A percentile compares a stretch with the other conserved stretches of the same genome.
Evolutionary conservation across 2,888 invertebrate genomes (phyloP).

Genomic region (Idaea aversata): DNA sequence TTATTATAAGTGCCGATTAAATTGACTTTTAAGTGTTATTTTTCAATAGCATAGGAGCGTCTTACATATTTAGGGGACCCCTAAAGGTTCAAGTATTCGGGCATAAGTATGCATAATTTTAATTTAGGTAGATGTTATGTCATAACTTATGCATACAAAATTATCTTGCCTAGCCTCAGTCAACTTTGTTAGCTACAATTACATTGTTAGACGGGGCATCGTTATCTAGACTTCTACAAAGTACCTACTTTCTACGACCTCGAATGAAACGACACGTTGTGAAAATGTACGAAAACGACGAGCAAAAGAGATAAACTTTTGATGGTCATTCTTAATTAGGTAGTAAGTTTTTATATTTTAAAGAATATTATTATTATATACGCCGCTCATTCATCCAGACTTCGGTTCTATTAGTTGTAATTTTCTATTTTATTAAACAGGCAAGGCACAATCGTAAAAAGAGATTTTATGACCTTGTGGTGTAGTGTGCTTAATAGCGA

Average conservation of each 20-base stretch:
- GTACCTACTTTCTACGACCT: not conserved
- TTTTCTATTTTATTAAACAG: not conserved
- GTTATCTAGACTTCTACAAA: slow-evolving; percentile 2
- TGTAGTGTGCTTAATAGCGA: no score
- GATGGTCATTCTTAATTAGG: not conserved
- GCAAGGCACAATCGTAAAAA: not conserved
- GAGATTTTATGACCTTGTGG: not conserved
- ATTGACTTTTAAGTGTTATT: no score
- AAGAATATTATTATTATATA: no score
- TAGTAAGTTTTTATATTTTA: not conserved
- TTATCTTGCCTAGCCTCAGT: not conserved
- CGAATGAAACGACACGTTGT: not conserved
- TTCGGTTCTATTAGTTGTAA: not conserved
- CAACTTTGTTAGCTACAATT: not conserved
- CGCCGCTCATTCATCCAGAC: no score
- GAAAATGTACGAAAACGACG: not conserved
- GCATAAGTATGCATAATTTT: not conserved
- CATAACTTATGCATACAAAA: not conserved
- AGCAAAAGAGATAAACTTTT: not conserved
- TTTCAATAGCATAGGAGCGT: no score
- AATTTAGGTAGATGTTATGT: not conserved
- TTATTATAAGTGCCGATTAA: no score
- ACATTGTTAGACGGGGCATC: slow-evolving; percentile 5
- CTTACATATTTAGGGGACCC: no score
- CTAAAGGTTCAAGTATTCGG: no score